Conservation (phyloP, 2,113 vertebrate genomes). For the Macroglossus sobrinus region DNA sequence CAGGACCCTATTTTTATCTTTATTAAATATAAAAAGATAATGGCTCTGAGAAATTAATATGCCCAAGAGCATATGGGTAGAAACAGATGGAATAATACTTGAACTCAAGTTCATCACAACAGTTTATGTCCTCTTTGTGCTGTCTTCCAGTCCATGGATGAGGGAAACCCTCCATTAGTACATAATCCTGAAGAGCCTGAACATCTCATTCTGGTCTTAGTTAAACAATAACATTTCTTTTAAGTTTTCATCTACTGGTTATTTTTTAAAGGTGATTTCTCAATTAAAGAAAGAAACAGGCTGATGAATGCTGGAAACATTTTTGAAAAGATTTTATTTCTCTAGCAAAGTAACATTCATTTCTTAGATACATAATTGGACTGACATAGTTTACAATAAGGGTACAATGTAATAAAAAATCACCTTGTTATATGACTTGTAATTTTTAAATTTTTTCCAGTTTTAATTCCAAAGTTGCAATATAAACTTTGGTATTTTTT, state of each 20-base stretch:
- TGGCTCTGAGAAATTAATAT: not conserved
- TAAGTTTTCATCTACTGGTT: not conserved
- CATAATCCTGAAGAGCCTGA: not conserved
- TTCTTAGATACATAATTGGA: not conserved
- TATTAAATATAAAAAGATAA: not conserved
- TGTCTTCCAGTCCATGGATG: not conserved
- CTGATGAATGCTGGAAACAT: not conserved
- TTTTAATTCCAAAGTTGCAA: not conserved
- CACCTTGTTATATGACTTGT: not conserved
- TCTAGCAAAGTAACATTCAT: not conserved
- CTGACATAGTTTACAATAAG: not conserved
- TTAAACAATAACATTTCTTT: not conserved
- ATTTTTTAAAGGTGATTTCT: not conserved
- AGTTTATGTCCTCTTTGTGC: not conserved
- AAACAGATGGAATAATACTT: not conserved
- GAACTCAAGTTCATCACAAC: not conserved
- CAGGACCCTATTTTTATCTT: not conserved
- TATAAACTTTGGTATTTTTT: not conserved
- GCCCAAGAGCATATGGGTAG: not conserved
- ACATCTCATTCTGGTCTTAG: not conserved
- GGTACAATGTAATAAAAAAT: not conserved
- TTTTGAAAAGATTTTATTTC: not conserved
- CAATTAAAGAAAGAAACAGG: not conserved
- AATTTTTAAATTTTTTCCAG: not conserved
- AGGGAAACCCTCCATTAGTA: not conserved